A percentile compares a stretch with the other conserved stretches of the same genome.
These are phyloP conservation scores for Nycticryphes semicollaris DNA, from an alignment of 2,113 vertebrate genomes.

Conservation along the genomic window DNA sequence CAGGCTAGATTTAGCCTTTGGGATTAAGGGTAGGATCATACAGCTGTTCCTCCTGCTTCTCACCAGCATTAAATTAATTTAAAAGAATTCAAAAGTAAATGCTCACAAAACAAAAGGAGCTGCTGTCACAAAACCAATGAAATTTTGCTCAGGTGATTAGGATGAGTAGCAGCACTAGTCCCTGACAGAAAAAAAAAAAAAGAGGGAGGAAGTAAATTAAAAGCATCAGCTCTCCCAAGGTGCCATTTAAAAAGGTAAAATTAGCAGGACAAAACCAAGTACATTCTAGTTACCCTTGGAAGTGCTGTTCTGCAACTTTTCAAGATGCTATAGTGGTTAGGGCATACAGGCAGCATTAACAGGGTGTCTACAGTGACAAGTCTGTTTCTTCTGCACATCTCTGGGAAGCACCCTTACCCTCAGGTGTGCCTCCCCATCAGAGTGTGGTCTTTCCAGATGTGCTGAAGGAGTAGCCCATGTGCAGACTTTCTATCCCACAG, in stretches of 20 bases:
- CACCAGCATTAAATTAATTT: neutral
- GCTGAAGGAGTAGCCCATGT: neutral
- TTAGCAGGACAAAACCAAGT: neutral
- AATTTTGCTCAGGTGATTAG: neutral
- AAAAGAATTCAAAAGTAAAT: neutral
- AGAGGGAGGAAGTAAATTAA: neutral
- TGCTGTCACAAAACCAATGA: neutral
- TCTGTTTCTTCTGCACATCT: neutral
- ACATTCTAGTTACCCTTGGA: neutral
- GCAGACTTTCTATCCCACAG: neutral
- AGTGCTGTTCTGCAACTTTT: neutral
- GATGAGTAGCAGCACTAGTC: neutral
- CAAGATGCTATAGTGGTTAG: neutral
- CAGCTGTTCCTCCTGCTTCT: neutral
- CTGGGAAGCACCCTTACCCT: neutral
- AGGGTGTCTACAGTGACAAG: neutral
- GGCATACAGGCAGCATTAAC: neutral
- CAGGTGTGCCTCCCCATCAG: neutral
- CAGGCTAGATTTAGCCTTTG: neutral
- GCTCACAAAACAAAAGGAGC: neutral
- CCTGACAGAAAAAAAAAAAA: neutral
- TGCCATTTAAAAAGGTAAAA: neutral
- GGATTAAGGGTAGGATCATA: neutral
- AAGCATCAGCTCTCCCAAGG: neutral
- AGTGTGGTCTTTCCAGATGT: neutral